Evolutionary conservation across 92 coral and sea anemone genomes (phyloP), one percentile per base, ranked within the genome.

Genomic region (Phenganax subtilis): DNA sequence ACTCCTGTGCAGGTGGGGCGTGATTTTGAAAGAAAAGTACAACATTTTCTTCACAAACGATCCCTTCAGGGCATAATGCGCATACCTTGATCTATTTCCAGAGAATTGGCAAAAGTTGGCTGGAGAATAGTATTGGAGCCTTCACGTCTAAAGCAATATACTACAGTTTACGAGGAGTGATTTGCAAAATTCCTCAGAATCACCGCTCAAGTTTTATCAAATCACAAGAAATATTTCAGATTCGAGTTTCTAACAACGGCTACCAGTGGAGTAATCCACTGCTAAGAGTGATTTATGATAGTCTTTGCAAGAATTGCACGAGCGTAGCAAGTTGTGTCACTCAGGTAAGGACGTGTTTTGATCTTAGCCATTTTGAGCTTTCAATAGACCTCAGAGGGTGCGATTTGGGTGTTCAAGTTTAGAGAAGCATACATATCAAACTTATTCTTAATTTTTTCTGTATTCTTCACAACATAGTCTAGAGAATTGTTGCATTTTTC

Each of bases 201-300:
- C 76, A 77, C n/a, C 75, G 75, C 29, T 74, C 70, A 54, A 17
- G 69, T 74, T 54, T 80, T 70, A 9, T 55, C 47, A 76, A 84
- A 55, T 73, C 85, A 85, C 28, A 51, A 84, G 84, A 83, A 76
- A 59, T 90, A 88, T 30, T 91, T 86, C 87, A 88, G 55, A 86
- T 93, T 10, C 90, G 91, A 68, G 92, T 91, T 68, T 85, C 93
- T n/a, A 93, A 91, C 80, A 91, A 91, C 67, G 98, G 94, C 7
- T 81, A 82, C 0, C 57, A 89, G 66, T 93, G 98, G 98, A 93
- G 97, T 27, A 90, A 88, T 20, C 81, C 93, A 10, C 66, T 87
- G 55, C 80, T 87, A 53, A 85, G 85, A 55, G 54, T 88, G 12
- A 77, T 74, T 72, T 85, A 88, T 63, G 90, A 93, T 85, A 87